Percentiles rank a stretch among this genome's conserved stretches.
Conservation (phyloP, 2,888 invertebrate genomes). For the Drosophila infuscata region DNA sequence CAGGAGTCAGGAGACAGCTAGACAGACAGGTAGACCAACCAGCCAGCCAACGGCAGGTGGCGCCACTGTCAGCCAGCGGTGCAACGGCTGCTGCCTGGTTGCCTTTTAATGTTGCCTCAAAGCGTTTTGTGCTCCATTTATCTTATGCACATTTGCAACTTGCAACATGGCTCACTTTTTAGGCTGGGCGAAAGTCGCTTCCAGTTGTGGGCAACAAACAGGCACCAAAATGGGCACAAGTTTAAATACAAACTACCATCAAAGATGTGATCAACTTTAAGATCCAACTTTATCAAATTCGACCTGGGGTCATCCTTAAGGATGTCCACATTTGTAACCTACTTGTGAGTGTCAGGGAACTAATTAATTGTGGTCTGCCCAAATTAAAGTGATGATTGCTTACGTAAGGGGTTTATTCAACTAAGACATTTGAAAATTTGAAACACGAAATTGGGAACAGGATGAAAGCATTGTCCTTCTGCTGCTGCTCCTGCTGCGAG, state of each 20-base stretch:
- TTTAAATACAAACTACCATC: slow-evolving; percentile 9
- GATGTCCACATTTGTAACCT: not conserved
- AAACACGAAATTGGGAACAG: not conserved
- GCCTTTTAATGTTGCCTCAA: slow-evolving; percentile 71
- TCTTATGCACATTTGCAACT: slow-evolving; percentile 56
- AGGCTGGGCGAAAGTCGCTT: slow-evolving; percentile 14
- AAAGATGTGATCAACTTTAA: slow-evolving; percentile 28
- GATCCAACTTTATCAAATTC: not conserved
- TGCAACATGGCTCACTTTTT: slow-evolving; percentile 30
- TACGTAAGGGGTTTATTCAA: not conserved
- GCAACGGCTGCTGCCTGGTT: slow-evolving; percentile 26
- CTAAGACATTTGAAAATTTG: not conserved
- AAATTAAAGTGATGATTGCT: slow-evolving; percentile 31
- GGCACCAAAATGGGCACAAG: not conserved
- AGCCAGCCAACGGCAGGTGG: slow-evolving; percentile 45
- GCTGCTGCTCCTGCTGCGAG: slow-evolving; percentile 4
- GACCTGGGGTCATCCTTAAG: not conserved
- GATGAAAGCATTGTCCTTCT: slow-evolving; percentile 13
- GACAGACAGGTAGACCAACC: slow-evolving; percentile 7
- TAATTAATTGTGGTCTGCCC: not conserved
- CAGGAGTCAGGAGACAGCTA: not conserved
- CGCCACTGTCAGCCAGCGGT: slow-evolving; percentile 32
- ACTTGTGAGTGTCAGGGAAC: not conserved
- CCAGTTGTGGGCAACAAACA: slow-evolving; percentile 1
- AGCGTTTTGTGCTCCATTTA: slow-evolving; percentile 69